Conservation (phyloP, 2,113 vertebrate genomes). For the Choloepus hoffmanni region DNA sequence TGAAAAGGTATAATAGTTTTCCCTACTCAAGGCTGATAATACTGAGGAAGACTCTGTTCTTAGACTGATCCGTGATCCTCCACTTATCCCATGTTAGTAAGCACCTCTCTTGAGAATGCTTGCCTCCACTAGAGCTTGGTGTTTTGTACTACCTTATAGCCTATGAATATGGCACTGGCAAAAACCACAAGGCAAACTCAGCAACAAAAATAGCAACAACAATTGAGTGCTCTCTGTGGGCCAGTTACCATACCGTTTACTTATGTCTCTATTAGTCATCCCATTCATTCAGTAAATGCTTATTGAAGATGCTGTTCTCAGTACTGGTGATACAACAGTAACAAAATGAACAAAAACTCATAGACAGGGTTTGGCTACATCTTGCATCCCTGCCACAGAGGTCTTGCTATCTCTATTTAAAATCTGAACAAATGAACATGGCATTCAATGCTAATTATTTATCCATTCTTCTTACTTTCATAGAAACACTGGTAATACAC, state of each 20-base stretch:
- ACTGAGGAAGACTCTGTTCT: neutral
- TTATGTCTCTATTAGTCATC: neutral
- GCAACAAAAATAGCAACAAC: neutral
- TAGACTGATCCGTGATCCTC: neutral
- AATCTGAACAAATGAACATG: neutral
- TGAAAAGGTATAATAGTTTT: neutral
- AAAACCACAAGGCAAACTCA: neutral
- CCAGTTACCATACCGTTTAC: too few species aligned
- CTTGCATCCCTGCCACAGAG: neutral
- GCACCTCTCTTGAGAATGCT: neutral
- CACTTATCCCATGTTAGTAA: neutral
- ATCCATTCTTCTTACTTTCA: neutral
- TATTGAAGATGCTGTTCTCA: neutral
- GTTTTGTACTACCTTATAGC: neutral
- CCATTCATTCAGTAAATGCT: neutral
- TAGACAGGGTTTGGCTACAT: neutral
- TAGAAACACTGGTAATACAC: neutral
- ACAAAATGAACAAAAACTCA: neutral
- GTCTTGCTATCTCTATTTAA: neutral
- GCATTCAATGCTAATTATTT: neutral
- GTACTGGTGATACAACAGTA: neutral
- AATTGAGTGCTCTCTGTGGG: neutral
- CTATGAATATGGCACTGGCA: neutral
- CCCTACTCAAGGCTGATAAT: neutral
- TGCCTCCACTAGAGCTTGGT: neutral